phyloP scores from a whole-genome alignment of 2,888 invertebrate species.

The Acanthosepion esculentum region DNA sequence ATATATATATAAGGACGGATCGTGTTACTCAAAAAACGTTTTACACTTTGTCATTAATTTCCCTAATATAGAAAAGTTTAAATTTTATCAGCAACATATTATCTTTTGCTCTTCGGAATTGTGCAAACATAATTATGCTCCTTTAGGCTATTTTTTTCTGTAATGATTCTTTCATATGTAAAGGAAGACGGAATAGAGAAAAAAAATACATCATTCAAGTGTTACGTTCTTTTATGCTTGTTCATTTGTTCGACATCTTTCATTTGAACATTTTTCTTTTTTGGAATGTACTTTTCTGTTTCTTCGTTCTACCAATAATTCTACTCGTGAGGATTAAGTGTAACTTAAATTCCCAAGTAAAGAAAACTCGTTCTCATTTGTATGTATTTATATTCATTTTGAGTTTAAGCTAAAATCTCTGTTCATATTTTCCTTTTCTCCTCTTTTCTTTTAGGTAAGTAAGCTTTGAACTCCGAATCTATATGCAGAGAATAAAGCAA shows the following conservation, averaged over 20 bases:
- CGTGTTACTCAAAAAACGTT: too few species aligned
- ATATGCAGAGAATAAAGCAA: background rate
- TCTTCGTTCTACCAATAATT: background rate
- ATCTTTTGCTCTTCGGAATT: too few species aligned
- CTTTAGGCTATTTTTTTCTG: too few species aligned
- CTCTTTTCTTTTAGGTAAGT: background rate
- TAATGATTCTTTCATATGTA: too few species aligned
- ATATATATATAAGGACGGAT: too few species aligned
- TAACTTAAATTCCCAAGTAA: background rate
- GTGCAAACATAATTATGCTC: too few species aligned
- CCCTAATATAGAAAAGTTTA: too few species aligned
- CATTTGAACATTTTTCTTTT: background rate
- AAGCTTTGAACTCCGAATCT: background rate
- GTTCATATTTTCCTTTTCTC: background rate
- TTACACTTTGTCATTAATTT: too few species aligned
- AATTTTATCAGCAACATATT: too few species aligned
- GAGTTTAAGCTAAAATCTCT: background rate
- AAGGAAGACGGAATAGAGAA: too few species aligned
- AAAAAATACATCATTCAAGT: background rate
- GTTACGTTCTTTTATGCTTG: background rate
- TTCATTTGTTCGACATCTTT: background rate
- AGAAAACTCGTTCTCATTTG: background rate
- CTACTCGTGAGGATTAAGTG: background rate
- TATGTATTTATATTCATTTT: conserved; percentile 11
- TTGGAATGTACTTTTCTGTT: background rate